Conservation (phyloP, 2,888 invertebrate species). For the Entomobrya multifasciata region DNA sequence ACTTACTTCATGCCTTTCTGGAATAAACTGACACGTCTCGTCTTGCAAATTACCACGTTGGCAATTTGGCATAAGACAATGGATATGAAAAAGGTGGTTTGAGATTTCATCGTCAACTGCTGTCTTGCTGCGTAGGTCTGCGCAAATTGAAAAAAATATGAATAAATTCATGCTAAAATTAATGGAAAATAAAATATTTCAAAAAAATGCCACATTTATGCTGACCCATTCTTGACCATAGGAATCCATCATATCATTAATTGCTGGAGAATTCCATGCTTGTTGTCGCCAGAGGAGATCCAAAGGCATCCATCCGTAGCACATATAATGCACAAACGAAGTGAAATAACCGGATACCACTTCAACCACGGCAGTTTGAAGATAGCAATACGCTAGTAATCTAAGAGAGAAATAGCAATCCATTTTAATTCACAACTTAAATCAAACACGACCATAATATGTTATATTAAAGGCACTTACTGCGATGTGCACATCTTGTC, state of each 20-base stretch:
- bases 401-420: constrained; percentile 49
- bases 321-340: constrained; percentile 74
- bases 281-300: constrained; percentile 66
- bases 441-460: not conserved
- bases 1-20: constrained; percentile 81
- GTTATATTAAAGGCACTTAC: constrained; percentile 51
- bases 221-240: constrained; percentile 78
- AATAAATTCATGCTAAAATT: constrained; percentile 8
- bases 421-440: not conserved
- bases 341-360: constrained; percentile 75
- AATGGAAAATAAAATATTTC: not conserved
- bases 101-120: constrained; percentile 70
- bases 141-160: constrained; percentile 6
- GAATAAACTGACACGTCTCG: constrained; percentile 75
- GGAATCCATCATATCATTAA: constrained; percentile 77
- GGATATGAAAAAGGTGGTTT: constrained; percentile 77
- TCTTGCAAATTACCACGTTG: constrained; percentile 78
- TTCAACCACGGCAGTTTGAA: constrained; percentile 77
- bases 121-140: constrained; percentile 72
- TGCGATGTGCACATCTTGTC: constrained; percentile 86
- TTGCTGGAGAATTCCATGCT: constrained; percentile 75
- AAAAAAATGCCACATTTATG: not conserved
- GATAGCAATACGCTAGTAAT: constrained; percentile 76
- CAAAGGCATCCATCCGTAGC: constrained; percentile 76
- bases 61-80: constrained; percentile 78